Evolutionary conservation across 2,888 invertebrate species (phyloP).

Genomic region (Drosophila kanekoi): DNA sequence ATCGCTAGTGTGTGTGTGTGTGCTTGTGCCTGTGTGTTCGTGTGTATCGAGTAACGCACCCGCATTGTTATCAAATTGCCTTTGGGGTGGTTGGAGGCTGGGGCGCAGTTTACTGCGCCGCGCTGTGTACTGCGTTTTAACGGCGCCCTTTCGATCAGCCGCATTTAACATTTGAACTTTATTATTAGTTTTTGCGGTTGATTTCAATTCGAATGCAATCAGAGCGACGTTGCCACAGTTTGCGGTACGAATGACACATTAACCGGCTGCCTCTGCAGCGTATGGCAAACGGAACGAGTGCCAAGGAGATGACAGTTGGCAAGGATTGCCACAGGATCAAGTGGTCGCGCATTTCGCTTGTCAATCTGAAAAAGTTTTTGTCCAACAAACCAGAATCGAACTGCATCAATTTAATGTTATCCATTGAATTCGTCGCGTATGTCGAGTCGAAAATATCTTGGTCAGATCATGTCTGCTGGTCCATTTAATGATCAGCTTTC

Average conservation of each 20-base stretch:
- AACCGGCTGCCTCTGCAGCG: slow-evolving; percentile 24
- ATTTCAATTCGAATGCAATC: slow-evolving; percentile 79
- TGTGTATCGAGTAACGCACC: slow-evolving; percentile 41
- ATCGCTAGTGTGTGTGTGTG: slow-evolving; percentile 14
- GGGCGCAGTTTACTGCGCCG: background rate
- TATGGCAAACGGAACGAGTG: background rate
- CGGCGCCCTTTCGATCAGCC: slow-evolving; percentile 5
- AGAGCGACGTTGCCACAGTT: slow-evolving; percentile 56
- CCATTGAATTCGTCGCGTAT: background rate
- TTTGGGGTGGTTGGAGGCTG: slow-evolving; percentile 11
- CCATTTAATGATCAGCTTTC: no score
- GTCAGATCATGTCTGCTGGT: no score
- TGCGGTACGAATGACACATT: slow-evolving; percentile 65
- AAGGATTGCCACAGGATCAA: slow-evolving; percentile 14
- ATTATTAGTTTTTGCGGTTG: slow-evolving; percentile 81
- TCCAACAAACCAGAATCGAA: background rate
- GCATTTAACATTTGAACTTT: slow-evolving; percentile 64
- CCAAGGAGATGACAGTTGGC: background rate
- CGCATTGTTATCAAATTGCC: slow-evolving; percentile 64
- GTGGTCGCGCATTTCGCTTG: slow-evolving; percentile 15
- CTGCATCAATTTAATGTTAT: background rate
- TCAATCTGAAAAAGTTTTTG: slow-evolving; percentile 20
- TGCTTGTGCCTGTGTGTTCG: background rate
- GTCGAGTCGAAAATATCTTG: no score
- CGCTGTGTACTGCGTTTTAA: background rate